Conservation (phyloP, 2,888 invertebrate genomes). For the Ashinkailepas kermadecensis region DNA sequence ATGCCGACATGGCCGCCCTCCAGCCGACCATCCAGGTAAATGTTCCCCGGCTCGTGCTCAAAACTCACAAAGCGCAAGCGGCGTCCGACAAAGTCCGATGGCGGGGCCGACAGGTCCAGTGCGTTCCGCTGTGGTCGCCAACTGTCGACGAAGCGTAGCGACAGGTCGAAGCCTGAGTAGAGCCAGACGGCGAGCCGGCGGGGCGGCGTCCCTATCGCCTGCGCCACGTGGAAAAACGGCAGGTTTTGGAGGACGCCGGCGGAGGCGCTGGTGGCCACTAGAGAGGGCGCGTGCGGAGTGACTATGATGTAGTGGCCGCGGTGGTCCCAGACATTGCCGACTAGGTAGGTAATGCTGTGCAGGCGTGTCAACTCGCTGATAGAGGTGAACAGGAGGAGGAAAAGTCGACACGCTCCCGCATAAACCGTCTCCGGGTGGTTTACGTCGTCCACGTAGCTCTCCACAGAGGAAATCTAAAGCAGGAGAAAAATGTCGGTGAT, state of each 20-base stretch:
- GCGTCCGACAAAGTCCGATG: slow-evolving; percentile 27
- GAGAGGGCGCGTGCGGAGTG: background rate
- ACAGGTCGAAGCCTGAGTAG: background rate
- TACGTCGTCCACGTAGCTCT: background rate
- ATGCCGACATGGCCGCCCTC: slow-evolving; percentile 24
- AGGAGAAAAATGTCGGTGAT: background rate
- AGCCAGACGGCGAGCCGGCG: background rate
- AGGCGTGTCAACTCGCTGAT: background rate
- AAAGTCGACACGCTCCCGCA: background rate
- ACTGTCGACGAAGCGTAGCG: background rate
- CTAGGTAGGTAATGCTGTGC: background rate
- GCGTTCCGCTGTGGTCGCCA: background rate
- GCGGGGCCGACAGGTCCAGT: background rate
- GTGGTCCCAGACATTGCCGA: slow-evolving; percentile 13
- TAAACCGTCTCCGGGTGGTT: background rate
- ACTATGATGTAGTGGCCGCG: background rate
- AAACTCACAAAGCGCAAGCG: slow-evolving; percentile 29
- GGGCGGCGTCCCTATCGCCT: background rate
- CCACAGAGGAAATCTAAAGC: background rate
- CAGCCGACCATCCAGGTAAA: slow-evolving; percentile 24
- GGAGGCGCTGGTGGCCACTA: background rate
- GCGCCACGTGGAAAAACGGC: slow-evolving; percentile 2
- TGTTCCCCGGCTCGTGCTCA: slow-evolving; percentile 30
- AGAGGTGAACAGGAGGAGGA: background rate
- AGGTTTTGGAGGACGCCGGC: background rate